These are phyloP conservation scores for Passer montanus DNA, from an alignment of 2,113 vertebrate genomes.

Conservation along the genomic window DNA sequence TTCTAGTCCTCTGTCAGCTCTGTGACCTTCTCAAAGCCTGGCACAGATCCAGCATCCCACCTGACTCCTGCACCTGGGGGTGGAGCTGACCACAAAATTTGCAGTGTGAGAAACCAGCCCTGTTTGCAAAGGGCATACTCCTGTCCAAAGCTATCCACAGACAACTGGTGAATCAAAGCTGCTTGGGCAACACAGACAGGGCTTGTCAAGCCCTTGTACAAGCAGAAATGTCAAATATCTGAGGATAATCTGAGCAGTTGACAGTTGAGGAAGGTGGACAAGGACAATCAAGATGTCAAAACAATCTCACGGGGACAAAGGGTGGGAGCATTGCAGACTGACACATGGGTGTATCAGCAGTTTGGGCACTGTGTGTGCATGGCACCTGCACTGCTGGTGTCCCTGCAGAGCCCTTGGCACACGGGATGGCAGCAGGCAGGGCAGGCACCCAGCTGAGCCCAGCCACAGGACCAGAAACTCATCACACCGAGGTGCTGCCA, in stretches of 20 bases:
- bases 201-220: neutral
- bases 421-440: neutral
- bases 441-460: neutral
- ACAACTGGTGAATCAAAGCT: neutral
- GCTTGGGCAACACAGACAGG: neutral
- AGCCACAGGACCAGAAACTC: neutral
- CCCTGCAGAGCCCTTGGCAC: neutral
- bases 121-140: neutral
- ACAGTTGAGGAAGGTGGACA: neutral
- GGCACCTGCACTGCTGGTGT: fast-evolving
- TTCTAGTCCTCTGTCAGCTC: neutral
- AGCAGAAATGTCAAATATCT: neutral
- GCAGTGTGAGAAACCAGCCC: neutral
- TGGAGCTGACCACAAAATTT: neutral
- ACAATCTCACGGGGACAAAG: neutral
- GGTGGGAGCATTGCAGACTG: fast-evolving
- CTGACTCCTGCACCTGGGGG: neutral
- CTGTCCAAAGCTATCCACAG: fast-evolving
- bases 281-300: neutral
- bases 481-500: fast-evolving
- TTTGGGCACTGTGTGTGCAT: neutral
- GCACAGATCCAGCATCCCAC: neutral
- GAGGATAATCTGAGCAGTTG: neutral
- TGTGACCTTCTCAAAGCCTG: neutral
- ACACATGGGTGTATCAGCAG: fast-evolving